Conservation (phyloP, 2,113 vertebrate genomes). For the Plecturocebus donacophilus region DNA sequence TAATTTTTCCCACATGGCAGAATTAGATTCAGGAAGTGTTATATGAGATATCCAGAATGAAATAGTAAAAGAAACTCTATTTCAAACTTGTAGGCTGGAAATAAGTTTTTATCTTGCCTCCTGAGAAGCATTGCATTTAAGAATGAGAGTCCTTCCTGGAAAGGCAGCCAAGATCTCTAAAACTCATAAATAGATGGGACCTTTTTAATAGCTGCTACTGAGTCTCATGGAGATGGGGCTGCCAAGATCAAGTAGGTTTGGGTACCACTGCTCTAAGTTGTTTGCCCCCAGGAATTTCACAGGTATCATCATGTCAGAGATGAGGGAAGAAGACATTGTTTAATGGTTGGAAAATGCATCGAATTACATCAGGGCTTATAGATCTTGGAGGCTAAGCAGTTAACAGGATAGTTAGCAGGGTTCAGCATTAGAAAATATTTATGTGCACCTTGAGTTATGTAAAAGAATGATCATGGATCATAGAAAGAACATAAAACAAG, state of each 20-base stretch:
- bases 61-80: background rate
- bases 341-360: background rate
- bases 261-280: background rate
- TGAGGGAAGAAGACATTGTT: background rate
- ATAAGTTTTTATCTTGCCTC: slow-evolving; percentile 18
- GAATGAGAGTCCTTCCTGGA: background rate
- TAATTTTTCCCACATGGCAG: background rate
- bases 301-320: background rate
- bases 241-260: background rate
- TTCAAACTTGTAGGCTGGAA: background rate
- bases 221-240: background rate
- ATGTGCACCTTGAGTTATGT: background rate
- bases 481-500: background rate
- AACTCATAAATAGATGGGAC: background rate
- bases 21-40: slow-evolving; percentile 39
- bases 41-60: background rate
- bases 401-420: background rate
- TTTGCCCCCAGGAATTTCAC: background rate
- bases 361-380: background rate
- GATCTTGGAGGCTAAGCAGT: background rate
- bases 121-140: background rate
- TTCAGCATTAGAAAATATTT: background rate
- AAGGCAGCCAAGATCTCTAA: background rate
- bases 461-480: background rate
- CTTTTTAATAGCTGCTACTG: background rate